These are phyloP conservation scores for Acanthosoma haemorrhoidale DNA, from an alignment of 2,888 invertebrate genomes.

Conservation along the genomic window DNA sequence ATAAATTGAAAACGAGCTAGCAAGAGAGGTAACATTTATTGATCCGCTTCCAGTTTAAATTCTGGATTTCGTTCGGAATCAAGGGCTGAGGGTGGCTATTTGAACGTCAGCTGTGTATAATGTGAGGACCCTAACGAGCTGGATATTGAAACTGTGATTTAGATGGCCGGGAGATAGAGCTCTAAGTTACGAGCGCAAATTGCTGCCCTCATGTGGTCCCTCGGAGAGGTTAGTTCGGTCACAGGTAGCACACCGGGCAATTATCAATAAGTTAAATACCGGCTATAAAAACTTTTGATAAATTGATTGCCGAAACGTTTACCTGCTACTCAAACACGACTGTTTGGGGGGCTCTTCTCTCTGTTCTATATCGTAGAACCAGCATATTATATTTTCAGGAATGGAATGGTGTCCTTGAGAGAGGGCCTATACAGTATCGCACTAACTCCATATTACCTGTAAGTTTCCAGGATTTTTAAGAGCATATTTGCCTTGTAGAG, in stretches of 20 bases:
- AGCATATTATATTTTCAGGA: too few relatives aligned
- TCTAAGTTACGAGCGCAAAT: neutral
- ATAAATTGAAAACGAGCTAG: neutral
- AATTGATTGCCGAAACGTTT: neutral
- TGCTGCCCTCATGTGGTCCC: neutral
- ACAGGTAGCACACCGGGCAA: neutral
- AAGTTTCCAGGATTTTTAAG: too few relatives aligned
- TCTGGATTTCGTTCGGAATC: neutral
- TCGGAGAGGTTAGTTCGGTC: too few relatives aligned
- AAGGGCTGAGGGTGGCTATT: neutral
- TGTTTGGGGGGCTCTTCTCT: neutral
- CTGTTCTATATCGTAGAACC: too few relatives aligned
- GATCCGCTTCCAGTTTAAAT: neutral
- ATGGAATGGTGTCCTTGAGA: too few relatives aligned
- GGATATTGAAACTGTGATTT: conserved; percentile 5
- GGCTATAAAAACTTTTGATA: neutral
- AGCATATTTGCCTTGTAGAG: too few relatives aligned
- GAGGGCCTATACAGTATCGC: too few relatives aligned
- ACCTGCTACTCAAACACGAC: neutral
- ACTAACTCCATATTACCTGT: too few relatives aligned
- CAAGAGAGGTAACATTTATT: neutral
- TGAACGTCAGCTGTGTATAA: neutral
- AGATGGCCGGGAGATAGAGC: neutral
- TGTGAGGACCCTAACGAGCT: neutral
- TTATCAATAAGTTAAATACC: neutral